Evolutionary conservation across 2,888 invertebrate genomes (phyloP).

Genomic region (Philhelius pedissequus): DNA sequence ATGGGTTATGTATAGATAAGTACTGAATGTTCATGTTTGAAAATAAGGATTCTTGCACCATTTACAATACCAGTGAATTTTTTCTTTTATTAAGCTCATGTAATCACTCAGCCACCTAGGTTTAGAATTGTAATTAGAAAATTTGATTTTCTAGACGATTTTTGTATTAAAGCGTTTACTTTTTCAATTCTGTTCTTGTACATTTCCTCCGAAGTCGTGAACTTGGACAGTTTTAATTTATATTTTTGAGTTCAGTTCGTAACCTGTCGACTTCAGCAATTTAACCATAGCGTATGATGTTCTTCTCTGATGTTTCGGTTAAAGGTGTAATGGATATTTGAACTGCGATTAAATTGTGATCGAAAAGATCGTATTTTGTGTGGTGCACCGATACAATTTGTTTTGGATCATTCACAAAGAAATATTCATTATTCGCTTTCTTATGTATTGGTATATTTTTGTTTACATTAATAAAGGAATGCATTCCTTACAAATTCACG

Average conservation of each 20-base stretch:
- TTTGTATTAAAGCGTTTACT: too few species aligned
- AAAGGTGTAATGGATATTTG: background rate
- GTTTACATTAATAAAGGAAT: background rate
- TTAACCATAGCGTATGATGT: background rate
- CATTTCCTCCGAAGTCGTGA: background rate
- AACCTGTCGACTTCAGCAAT: background rate
- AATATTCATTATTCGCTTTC: background rate
- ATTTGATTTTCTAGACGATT: background rate
- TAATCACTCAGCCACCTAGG: background rate
- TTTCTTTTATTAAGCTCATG: background rate
- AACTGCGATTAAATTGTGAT: background rate
- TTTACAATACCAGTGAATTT: background rate
- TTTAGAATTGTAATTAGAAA: background rate
- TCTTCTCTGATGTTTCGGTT: background rate
- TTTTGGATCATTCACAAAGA: background rate
- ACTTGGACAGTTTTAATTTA: background rate
- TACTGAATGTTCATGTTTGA: too few species aligned
- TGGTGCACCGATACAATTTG: background rate
- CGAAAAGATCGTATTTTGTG: background rate
- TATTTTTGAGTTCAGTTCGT: background rate
- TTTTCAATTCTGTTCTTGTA: too few species aligned
- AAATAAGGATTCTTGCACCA: background rate
- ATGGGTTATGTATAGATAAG: too few species aligned
- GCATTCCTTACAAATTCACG: background rate
- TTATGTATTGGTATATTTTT: background rate